These are phyloP conservation scores for Physocephala rufipes DNA, from an alignment of 2,888 invertebrate genomes.

Conservation along the genomic window DNA sequence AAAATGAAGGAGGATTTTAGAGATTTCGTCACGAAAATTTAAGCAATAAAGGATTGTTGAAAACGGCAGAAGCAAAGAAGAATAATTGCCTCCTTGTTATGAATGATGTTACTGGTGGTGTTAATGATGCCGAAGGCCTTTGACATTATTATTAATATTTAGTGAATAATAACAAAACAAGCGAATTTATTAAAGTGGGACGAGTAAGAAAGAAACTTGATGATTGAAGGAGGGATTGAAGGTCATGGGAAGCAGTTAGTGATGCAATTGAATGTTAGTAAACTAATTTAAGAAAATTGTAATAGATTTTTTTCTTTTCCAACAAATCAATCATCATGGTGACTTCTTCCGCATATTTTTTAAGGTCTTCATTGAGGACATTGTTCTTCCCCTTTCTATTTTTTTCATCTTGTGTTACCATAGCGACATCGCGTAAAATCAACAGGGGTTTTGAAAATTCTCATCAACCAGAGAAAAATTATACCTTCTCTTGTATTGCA, in stretches of 20 bases:
- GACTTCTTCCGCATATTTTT: no score
- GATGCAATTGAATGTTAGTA: no score
- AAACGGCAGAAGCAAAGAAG: neutral
- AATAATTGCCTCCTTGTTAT: neutral
- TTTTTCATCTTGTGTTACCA: no score
- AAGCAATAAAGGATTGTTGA: neutral
- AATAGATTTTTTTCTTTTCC: no score
- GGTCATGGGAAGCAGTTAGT: no score
- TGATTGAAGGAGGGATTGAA: no score
- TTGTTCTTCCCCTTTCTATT: neutral
- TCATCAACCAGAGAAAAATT: constrained; percentile 43
- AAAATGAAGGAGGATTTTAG: constrained; percentile 17
- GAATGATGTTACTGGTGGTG: neutral
- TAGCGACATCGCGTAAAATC: constrained; percentile 26
- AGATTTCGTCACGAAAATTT: constrained; percentile 1
- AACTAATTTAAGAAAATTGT: no score
- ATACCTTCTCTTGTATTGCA: constrained; percentile 47
- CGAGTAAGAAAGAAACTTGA: no score
- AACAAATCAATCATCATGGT: no score
- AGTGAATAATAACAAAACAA: no score
- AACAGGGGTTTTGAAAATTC: constrained; percentile 34
- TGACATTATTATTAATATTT: constrained; percentile 2
- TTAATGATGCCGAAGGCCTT: constrained; percentile 1
- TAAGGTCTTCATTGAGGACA: no score
- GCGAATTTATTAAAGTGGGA: no score